Percentiles rank a stretch among this genome's conserved stretches.
Conservation (phyloP, 2,113 vertebrate species). For the Dendrocopos noguchii region DNA sequence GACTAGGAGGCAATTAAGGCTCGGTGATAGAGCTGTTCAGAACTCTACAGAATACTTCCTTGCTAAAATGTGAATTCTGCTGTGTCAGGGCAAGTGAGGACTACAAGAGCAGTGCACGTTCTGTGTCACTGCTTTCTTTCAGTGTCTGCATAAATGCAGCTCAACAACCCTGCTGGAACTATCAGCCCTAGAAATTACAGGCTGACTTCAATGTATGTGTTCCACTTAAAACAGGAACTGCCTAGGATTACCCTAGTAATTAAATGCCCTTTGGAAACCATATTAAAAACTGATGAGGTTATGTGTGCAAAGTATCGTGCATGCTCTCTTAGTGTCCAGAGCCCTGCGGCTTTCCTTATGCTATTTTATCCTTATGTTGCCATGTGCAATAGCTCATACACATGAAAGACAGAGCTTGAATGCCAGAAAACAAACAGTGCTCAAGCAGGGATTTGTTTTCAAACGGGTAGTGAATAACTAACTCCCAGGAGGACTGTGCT, state of each 20-base stretch:
- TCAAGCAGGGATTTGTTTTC: not conserved
- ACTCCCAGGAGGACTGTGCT: not conserved
- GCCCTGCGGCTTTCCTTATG: not conserved
- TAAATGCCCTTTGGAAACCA: not conserved
- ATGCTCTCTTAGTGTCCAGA: not conserved
- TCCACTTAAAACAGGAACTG: not conserved
- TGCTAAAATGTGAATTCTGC: not conserved
- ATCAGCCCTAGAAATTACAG: not conserved
- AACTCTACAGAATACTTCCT: not conserved
- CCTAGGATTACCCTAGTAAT: not conserved
- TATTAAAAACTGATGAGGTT: not conserved
- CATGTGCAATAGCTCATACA: not conserved
- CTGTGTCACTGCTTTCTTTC: not conserved
- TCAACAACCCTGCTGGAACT: not conserved
- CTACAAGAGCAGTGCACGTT: not conserved
- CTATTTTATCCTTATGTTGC: not conserved
- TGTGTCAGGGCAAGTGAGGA: not conserved
- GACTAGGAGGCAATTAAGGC: not conserved
- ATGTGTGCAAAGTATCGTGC: too few relatives aligned
- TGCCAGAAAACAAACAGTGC: not conserved
- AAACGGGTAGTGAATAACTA: not conserved
- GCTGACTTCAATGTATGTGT: not conserved
- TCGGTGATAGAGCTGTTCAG: not conserved
- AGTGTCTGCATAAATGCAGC: not conserved
- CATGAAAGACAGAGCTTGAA: not conserved